Percentiles rank a stretch among this genome's conserved stretches.
phyloP scores from a whole-genome alignment of 2,113 vertebrate genomes.

The Ptychochromis oligacanthus region DNA sequence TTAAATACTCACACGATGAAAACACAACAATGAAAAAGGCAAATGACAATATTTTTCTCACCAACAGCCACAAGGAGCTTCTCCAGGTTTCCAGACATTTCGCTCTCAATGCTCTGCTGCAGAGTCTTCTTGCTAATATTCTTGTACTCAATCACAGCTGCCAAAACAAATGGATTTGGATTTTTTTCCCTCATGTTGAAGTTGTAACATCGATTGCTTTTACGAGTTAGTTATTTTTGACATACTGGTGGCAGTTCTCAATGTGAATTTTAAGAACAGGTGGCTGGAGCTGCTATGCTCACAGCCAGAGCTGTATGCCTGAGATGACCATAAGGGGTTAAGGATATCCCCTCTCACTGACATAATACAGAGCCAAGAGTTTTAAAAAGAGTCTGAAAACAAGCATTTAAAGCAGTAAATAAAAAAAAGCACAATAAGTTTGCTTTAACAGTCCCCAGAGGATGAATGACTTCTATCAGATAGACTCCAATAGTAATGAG shows the following conservation, averaged over 20 bases:
- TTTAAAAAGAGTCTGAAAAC: background rate
- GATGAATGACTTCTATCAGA: background rate
- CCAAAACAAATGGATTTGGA: background rate
- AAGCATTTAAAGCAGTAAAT: background rate
- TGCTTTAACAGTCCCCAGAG: background rate
- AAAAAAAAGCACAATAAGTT: background rate
- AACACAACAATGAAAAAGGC: background rate
- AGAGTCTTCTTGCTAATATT: conserved; percentile 86
- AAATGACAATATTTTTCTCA: conserved; percentile 52
- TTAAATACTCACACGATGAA: background rate
- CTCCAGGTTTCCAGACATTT: conserved; percentile 86
- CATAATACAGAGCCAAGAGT: background rate
- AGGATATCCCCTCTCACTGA: background rate
- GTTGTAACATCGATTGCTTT: background rate
- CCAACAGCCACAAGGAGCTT: conserved; percentile 86
- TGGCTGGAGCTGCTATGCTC: background rate
- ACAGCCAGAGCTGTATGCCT: background rate
- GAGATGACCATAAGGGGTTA: background rate
- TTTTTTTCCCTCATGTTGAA: background rate
- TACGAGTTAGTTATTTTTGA: background rate
- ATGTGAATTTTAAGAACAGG: background rate
- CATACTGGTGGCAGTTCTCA: background rate
- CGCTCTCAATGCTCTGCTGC: conserved; percentile 87
- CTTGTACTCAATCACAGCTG: conserved; percentile 88
- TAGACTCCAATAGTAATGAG: too few species aligned